These are phyloP conservation scores for Tetrao urogallus DNA, from an alignment of 2,113 vertebrate species.

Conservation along the genomic window DNA sequence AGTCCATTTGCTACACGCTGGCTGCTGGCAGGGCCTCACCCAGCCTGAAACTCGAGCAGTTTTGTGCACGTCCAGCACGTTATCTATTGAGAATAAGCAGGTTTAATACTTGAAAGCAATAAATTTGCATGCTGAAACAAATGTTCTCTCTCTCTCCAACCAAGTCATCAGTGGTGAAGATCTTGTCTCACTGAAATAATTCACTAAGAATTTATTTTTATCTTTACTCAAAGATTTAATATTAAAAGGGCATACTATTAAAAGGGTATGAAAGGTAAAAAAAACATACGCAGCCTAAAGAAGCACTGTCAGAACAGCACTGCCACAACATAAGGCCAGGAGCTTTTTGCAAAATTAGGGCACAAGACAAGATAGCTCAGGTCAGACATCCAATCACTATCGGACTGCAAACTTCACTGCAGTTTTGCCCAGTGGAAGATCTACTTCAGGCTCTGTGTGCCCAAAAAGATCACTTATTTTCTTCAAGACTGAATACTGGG, in stretches of 20 bases:
- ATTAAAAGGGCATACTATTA: neutral
- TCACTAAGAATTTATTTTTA: neutral
- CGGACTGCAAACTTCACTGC: neutral
- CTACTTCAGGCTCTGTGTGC: neutral
- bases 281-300: neutral
- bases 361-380: neutral
- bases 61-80: neutral
- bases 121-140: neutral
- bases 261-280: neutral
- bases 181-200: neutral
- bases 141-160: neutral
- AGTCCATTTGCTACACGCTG: neutral
- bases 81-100: neutral
- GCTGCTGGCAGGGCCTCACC: neutral
- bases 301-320: neutral
- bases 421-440: neutral
- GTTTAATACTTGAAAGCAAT: neutral
- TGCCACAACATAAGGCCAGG: neutral
- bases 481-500: neutral
- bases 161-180: neutral
- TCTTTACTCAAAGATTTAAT: neutral
- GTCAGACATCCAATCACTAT: neutral
- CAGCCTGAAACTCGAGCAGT: neutral
- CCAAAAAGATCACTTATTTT: neutral
- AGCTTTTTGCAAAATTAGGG: neutral